Percentiles rank a stretch among this genome's conserved stretches.
phyloP scores from a whole-genome alignment of 2,113 vertebrate species.

The Perca flavescens region DNA sequence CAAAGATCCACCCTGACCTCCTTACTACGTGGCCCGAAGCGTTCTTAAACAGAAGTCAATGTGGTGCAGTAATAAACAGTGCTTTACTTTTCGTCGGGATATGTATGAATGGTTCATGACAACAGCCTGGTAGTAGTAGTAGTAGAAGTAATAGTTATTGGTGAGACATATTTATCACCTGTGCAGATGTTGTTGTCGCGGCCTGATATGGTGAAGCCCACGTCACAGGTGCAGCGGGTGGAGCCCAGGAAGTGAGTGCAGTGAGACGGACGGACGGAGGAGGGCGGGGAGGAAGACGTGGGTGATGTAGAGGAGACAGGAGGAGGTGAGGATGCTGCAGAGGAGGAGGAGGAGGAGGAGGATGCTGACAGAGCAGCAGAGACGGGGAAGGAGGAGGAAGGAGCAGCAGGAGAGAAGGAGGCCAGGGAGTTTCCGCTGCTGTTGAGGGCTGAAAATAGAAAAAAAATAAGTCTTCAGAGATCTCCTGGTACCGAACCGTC shows the following conservation, averaged over 20 bases:
- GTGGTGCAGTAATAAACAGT: too few relatives aligned
- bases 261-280: constrained; percentile 84
- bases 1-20: too few relatives aligned
- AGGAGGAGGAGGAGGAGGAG: constrained; percentile 33
- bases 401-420: constrained; percentile 45
- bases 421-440: constrained; percentile 52
- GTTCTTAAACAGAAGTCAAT: too few relatives aligned
- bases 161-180: constrained; percentile 70
- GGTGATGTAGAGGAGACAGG: constrained; percentile 6
- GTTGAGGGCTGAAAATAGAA: constrained; percentile 67
- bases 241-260: constrained; percentile 85
- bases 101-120: too few relatives aligned
- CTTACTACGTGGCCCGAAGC: too few relatives aligned
- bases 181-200: constrained; percentile 83
- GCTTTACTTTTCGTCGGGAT: too few relatives aligned
- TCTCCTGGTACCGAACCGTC: neutral
- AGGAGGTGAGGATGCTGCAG: constrained; percentile 1
- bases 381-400: constrained; percentile 20
- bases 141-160: too few relatives aligned
- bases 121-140: too few relatives aligned
- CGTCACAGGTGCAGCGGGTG: constrained; percentile 86
- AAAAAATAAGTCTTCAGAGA: neutral
- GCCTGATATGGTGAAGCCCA: constrained; percentile 86
- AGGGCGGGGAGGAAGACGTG: constrained; percentile 59
- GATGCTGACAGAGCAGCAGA: constrained; percentile 39